Percentiles rank a stretch among this genome's conserved stretches.
Evolutionary conservation across 2,797 vertebrate genomes (phyloP).

Genomic region (Molossus alvarezi): DNA sequence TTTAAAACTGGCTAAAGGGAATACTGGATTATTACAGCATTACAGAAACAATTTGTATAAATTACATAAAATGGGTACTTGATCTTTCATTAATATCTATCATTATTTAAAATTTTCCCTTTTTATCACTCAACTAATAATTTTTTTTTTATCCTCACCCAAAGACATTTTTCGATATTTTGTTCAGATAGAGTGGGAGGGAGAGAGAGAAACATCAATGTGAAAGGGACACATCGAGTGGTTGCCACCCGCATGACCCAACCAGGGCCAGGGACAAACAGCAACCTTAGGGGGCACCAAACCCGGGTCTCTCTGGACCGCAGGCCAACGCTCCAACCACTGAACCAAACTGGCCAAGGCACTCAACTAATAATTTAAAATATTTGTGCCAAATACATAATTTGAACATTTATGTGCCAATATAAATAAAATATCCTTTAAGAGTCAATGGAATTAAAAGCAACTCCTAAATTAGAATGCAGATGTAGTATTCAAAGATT

Average conservation of each 20-base stretch:
- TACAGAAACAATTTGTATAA: constrained; percentile 48
- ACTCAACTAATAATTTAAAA: constrained; percentile 36
- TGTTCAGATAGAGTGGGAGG: too few species aligned
- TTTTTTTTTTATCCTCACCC: too few species aligned
- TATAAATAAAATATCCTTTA: constrained; percentile 43
- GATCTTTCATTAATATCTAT: constrained; percentile 48
- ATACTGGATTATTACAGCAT: constrained; percentile 22
- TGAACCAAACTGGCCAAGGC: too few species aligned
- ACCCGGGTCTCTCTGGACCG: too few species aligned
- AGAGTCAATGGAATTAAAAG: constrained; percentile 46
- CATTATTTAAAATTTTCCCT: constrained; percentile 42
- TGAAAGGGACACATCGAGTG: too few species aligned
- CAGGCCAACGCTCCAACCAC: too few species aligned
- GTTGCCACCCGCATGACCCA: too few species aligned
- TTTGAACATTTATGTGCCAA: background rate
- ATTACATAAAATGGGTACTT: constrained; percentile 36
- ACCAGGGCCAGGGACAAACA: too few species aligned
- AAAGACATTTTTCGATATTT: too few species aligned
- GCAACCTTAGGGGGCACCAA: too few species aligned
- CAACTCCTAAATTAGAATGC: constrained; percentile 28
- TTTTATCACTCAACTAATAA: constrained; percentile 46
- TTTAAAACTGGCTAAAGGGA: constrained; percentile 64
- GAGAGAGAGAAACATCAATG: too few species aligned
- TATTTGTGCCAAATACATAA: constrained; percentile 10
- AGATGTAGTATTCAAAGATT: constrained; percentile 5